Base-by-base conservation (phyloP, 2,888 invertebrate genomes). In the Philonicus albiceps region DNA sequence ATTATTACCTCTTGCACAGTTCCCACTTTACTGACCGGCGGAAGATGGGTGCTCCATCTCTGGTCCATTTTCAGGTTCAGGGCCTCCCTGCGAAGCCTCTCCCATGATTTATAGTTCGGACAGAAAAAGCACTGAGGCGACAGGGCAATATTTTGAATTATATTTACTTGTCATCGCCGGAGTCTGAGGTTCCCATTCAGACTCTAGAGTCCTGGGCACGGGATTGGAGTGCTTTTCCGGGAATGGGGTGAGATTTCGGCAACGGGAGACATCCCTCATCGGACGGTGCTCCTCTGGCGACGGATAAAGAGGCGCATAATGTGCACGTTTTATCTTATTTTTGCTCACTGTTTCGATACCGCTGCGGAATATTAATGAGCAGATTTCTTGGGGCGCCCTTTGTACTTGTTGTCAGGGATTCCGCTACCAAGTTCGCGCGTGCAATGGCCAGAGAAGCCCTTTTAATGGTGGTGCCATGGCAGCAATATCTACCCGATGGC, bases 301-400 rank as follows among this genome's bases (percentile, higher is more conserved):
- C n/a, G 75, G 13, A 49, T 55, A 55, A 81, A 49, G 40, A 84
- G 84, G 40, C 84, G 72, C 85, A 85, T 85, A 85, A 85, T 73
- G 74, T 73, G 72, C 74, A 43, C 73, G 40, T 43, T 43, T 73
- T 74, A 73, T 85, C 85, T 85, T 85, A 73, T 85, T 85, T 74
- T 74, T 43, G 74, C 73, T 85, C 85, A 85, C 73, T 73, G 73
- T 40, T 74, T 85, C 85, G 81, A 81, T 85, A 85, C 43, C 85
- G 19, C 72, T 85, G 85, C 49, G 43, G 85, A 85, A 85, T 85
- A 85, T 85, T 85, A 85, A 85, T 85, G 85, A 85, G 74, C 43
- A 49, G 85, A 85, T 85, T 85, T 85, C 16, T 13, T 43, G 49
- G 43, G 43, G 43, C 49, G 72, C 37, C 64, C 85, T 40, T 73